These are phyloP conservation scores for Lipophrys pholis DNA, from an alignment of 2,113 vertebrate genomes.

Conservation along the genomic window DNA sequence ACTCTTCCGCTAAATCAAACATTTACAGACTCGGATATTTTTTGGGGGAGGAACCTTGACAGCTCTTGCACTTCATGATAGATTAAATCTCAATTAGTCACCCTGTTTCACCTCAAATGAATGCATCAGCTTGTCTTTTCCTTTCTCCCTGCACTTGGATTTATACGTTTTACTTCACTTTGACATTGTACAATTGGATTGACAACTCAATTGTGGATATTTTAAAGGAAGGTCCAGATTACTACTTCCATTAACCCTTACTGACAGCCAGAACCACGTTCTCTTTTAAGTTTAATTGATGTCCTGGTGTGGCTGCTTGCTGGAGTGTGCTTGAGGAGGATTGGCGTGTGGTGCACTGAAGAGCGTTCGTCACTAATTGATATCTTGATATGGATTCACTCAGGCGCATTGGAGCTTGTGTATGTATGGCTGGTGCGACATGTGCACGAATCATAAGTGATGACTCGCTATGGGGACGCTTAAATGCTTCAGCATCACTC, in stretches of 20 bases:
- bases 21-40: no score
- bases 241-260: conserved; percentile 3
- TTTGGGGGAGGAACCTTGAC: no score
- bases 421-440: background rate
- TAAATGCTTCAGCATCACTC: conserved; percentile 12
- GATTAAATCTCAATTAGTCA: no score
- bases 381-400: conserved; percentile 30
- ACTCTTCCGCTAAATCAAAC: no score
- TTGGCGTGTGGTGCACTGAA: conserved; percentile 18
- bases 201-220: no score
- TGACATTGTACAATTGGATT: no score
- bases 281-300: conserved; percentile 31
- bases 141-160: no score
- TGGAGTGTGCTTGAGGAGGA: conserved; percentile 34
- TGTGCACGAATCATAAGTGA: conserved; percentile 20
- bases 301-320: conserved; percentile 30
- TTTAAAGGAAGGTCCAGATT: conserved; percentile 1
- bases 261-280: conserved; percentile 32
- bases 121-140: no score
- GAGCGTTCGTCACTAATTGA: conserved; percentile 38
- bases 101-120: no score
- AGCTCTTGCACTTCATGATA: no score
- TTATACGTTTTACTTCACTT: no score
- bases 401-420: background rate
- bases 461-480: conserved; percentile 17